Evolutionary conservation across 2,113 vertebrate genomes (phyloP).

Genomic region (Narcine bancroftii): DNA sequence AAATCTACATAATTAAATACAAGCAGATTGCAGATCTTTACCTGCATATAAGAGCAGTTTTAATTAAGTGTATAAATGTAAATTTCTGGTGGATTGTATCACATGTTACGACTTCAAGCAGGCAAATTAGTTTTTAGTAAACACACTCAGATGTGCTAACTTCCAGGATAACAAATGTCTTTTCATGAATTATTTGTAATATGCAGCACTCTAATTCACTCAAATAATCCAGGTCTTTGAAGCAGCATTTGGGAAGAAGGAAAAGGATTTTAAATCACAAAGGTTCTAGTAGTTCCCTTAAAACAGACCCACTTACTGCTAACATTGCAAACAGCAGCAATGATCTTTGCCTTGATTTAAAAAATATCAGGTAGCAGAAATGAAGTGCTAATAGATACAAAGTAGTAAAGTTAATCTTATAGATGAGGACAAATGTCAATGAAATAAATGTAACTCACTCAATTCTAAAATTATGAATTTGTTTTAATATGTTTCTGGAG

Average conservation of each 20-base stretch:
- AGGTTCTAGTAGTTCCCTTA: not conserved
- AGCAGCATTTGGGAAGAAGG: slow-evolving; percentile 4
- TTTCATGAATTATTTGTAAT: slow-evolving; percentile 16
- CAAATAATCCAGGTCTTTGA: not conserved
- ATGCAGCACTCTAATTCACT: not conserved
- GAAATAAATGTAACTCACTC: not conserved
- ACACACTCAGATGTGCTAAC: slow-evolving; percentile 16
- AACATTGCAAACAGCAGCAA: not conserved
- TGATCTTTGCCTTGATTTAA: slow-evolving; percentile 1
- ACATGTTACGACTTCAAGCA: not conserved
- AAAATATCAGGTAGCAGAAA: not conserved
- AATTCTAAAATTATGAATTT: not conserved
- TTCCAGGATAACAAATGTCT: slow-evolving; percentile 18
- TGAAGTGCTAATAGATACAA: not conserved
- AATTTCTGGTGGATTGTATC: slow-evolving; percentile 3
- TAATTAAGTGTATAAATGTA: slow-evolving; percentile 17
- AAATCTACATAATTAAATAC: slow-evolving; percentile 2
- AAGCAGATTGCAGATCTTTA: not conserved
- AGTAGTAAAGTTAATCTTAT: not conserved
- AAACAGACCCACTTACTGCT: not conserved
- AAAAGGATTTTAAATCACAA: not conserved
- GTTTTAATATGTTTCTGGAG: slow-evolving; percentile 17
- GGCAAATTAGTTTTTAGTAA: slow-evolving; percentile 14
- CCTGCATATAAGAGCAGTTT: not conserved
- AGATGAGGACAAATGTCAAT: not conserved